These are phyloP conservation scores for Pluvialis apricaria DNA, from an alignment of 2,113 vertebrate species.

Conservation along the genomic window DNA sequence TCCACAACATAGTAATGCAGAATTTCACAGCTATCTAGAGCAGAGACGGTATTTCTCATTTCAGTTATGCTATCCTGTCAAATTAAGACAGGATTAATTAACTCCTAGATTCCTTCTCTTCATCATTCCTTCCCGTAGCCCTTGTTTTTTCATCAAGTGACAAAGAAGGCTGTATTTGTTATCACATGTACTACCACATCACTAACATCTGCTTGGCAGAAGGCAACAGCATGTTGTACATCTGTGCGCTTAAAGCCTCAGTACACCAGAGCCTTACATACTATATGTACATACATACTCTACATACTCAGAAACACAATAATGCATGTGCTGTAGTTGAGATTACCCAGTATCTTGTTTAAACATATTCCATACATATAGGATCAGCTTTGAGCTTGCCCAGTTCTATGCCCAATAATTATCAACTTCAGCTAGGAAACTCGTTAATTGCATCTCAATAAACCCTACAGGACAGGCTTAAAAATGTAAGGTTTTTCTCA, in stretches of 20 bases:
- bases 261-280: not conserved
- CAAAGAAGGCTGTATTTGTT: not conserved
- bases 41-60: not conserved
- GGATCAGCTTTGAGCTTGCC: not conserved
- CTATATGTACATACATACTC: not conserved
- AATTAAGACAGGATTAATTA: not conserved
- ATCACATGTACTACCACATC: not conserved
- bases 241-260: not conserved
- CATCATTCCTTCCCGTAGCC: not conserved
- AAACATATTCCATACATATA: not conserved
- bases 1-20: not conserved
- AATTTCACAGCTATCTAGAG: not conserved
- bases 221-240: not conserved
- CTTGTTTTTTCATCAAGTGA: not conserved
- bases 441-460: not conserved
- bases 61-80: not conserved
- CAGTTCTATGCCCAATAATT: not conserved
- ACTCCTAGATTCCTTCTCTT: not conserved
- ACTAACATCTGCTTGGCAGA: slow-evolving; percentile 38
- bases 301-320: not conserved
- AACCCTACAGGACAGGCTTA: not conserved
- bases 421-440: not conserved
- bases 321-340: too few species aligned
- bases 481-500: not conserved
- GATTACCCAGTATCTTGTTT: not conserved